Conservation (phyloP, 35 echinoderm and acorn worm genomes). For the Strongylocentrotus purpuratus region DNA sequence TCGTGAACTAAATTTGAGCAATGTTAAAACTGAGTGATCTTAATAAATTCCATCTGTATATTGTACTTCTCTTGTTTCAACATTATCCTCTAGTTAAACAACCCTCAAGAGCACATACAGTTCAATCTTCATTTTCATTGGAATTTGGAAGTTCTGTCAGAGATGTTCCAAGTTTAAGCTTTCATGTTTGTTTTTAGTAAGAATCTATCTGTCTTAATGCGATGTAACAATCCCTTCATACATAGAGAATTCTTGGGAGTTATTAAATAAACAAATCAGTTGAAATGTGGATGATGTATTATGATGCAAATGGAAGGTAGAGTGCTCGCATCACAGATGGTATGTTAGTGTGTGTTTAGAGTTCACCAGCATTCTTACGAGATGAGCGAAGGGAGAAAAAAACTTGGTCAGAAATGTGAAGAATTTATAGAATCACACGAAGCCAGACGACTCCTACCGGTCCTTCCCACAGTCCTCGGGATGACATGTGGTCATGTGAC, state of each 20-base stretch:
- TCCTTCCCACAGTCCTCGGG: background rate
- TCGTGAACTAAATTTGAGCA: too few species aligned
- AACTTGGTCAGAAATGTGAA: background rate
- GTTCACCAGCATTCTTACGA: background rate
- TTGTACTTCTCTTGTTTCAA: background rate
- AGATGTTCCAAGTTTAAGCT: background rate
- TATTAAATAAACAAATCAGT: background rate
- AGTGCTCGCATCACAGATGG: background rate
- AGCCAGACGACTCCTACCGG: background rate
- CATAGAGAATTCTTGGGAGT: background rate
- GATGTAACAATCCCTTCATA: background rate
- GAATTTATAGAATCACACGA: background rate
- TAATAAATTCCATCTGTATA: too few species aligned
- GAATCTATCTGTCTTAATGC: background rate
- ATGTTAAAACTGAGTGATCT: too few species aligned
- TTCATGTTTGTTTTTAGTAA: background rate
- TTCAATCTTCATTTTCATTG: background rate
- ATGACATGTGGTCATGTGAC: background rate
- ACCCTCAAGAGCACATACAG: background rate
- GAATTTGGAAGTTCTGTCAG: background rate
- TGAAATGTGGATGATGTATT: background rate
- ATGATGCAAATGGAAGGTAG: background rate
- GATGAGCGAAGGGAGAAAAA: background rate
- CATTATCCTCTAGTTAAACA: background rate
- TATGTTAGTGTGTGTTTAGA: slow-evolving; percentile 1